These are phyloP conservation scores for Andrena flavipes DNA, from an alignment of 2,888 invertebrate genomes.

Conservation along the genomic window DNA sequence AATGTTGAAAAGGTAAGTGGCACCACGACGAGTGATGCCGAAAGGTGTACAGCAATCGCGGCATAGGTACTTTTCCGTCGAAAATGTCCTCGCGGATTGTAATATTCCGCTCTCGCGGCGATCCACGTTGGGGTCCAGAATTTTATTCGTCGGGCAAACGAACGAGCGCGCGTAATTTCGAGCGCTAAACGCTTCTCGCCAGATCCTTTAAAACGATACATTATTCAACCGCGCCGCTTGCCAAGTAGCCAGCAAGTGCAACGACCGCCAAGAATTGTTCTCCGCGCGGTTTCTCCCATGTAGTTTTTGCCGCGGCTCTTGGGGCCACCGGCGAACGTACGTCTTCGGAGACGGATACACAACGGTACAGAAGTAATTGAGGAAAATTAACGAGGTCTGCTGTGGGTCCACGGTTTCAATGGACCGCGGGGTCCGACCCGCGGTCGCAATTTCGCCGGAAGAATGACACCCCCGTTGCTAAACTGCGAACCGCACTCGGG, in stretches of 20 bases:
- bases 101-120: no score
- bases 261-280: conserved; percentile 37
- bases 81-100: no score
- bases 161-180: conserved; percentile 36
- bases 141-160: background rate
- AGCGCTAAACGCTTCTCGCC: conserved; percentile 41
- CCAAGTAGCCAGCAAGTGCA: conserved; percentile 18
- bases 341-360: conserved; percentile 26
- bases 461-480: conserved; percentile 12
- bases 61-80: no score
- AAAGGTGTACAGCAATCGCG: no score
- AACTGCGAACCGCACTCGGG: conserved; percentile 1
- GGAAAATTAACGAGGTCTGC: conserved; percentile 40
- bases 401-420: background rate
- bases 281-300: conserved; percentile 31
- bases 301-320: conserved; percentile 35
- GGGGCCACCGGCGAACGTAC: conserved; percentile 18
- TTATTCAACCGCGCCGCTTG: conserved; percentile 57
- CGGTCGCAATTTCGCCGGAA: conserved; percentile 8
- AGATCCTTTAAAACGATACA: conserved; percentile 55
- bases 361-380: conserved; percentile 43
- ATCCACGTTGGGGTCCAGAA: background rate
- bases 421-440: background rate
- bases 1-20: no score
- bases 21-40: no score